Evolutionary conservation across 2,113 vertebrate species (phyloP).

Genomic region (Gnathonemus echidnorhynchus): DNA sequence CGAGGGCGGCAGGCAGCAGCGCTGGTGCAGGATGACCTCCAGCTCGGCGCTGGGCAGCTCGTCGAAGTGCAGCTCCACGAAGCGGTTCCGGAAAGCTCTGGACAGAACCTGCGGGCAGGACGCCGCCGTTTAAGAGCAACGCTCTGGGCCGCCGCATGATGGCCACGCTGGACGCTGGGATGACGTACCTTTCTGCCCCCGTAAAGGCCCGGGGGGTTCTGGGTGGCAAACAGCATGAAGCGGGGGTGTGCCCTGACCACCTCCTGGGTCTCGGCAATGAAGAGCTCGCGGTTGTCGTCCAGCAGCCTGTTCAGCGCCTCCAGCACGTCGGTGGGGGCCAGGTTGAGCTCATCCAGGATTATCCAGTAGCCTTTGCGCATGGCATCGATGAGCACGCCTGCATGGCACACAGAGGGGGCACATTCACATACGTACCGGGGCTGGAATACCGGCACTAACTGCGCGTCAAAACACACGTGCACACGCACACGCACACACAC

Average conservation of each 20-base stretch:
- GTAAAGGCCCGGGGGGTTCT: slow-evolving; percentile 94
- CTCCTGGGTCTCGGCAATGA: slow-evolving; percentile 92
- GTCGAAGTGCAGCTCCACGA: slow-evolving; percentile 94
- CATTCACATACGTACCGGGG: background rate
- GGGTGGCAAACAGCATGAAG: slow-evolving; percentile 96
- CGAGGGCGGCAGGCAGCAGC: slow-evolving; percentile 84
- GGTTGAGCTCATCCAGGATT: slow-evolving; percentile 89
- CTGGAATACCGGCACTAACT: background rate
- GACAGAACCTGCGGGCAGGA: slow-evolving; percentile 73
- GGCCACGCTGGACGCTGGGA: background rate
- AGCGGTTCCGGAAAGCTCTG: slow-evolving; percentile 91
- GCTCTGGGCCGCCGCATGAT: background rate
- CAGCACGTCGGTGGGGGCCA: slow-evolving; percentile 92
- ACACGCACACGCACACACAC: no score
- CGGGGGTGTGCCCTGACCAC: slow-evolving; percentile 86
- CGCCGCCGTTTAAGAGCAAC: background rate
- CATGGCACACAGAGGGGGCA: background rate
- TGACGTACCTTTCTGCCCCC: slow-evolving; percentile 85
- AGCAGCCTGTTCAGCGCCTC: slow-evolving; percentile 91
- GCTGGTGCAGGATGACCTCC: slow-evolving; percentile 85
- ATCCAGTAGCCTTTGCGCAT: slow-evolving; percentile 98
- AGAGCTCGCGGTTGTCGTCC: slow-evolving; percentile 93
- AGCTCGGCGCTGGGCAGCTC: slow-evolving; percentile 83
- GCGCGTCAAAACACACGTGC: background rate
- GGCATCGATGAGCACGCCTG: slow-evolving; percentile 89